Percentiles rank a stretch among this genome's conserved stretches.
These are phyloP conservation scores for Nesidiocoris tenuis DNA, from an alignment of 2,888 invertebrate genomes.

Conservation along the genomic window DNA sequence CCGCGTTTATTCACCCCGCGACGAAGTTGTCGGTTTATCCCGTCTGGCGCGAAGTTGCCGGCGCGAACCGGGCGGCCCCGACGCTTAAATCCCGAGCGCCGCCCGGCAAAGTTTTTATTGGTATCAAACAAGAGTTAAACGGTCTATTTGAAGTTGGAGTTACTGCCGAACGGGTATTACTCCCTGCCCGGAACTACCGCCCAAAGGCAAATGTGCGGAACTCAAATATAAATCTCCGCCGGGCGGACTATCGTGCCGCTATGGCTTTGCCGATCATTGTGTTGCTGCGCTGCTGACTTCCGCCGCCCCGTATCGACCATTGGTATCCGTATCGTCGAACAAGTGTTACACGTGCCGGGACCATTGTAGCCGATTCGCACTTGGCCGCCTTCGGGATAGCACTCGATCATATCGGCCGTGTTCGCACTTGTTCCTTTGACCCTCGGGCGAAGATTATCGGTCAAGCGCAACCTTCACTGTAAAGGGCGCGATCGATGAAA, in stretches of 20 bases:
- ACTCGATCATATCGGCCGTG: not conserved
- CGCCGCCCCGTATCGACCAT: not conserved
- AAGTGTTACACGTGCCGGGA: not conserved
- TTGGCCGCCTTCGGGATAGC: not conserved
- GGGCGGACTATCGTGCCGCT: not conserved
- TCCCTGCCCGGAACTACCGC: not conserved
- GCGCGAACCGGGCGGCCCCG: not conserved
- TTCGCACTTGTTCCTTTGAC: not conserved
- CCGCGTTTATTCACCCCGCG: not conserved
- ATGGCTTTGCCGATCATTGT: not conserved
- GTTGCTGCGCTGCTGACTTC: not conserved
- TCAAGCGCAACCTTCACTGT: no score
- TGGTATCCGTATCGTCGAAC: not conserved
- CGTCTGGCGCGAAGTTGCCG: not conserved
- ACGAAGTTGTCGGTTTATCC: no score
- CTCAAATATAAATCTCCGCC: constrained; percentile 11
- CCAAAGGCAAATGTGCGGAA: constrained; percentile 16
- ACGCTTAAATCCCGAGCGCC: constrained; percentile 1
- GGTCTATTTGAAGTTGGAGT: constrained; percentile 7
- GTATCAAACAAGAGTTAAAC: constrained; percentile 2
- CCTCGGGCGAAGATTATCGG: no score
- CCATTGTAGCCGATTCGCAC: not conserved
- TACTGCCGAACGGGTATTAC: constrained; percentile 10
- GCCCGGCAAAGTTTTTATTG: constrained; percentile 1
- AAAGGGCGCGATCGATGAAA: no score